phyloP scores from a whole-genome alignment of 2,888 invertebrate species.

The Cephus runcator region DNA sequence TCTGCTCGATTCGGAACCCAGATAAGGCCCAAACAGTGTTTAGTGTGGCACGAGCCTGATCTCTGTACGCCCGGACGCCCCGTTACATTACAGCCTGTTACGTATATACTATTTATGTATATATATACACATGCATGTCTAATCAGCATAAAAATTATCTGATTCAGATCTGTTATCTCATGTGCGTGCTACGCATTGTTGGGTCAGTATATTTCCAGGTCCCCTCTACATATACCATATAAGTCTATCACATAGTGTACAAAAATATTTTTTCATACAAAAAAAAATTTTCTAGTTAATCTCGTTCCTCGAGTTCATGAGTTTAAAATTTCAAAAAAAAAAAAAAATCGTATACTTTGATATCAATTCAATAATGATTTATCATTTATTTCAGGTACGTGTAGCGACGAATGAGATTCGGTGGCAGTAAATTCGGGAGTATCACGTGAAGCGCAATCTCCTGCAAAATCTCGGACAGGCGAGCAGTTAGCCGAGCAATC shows the following conservation, averaged over 20 bases:
- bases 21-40: neutral
- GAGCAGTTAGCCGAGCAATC: slow-evolving; percentile 63
- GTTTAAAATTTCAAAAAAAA: neutral
- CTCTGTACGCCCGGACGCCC: neutral
- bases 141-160: neutral
- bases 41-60: neutral
- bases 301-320: neutral
- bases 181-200: neutral
- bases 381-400: neutral
- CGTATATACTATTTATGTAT: neutral
- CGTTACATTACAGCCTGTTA: neutral
- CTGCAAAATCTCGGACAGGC: slow-evolving; percentile 61
- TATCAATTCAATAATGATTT: neutral
- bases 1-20: neutral
- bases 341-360: neutral
- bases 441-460: slow-evolving; percentile 50
- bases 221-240: neutral
- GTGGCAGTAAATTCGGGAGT: slow-evolving; percentile 43
- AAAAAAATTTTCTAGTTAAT: neutral
- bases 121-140: neutral
- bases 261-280: neutral
- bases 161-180: neutral
- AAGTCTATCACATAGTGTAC: neutral
- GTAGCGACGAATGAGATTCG: neutral
- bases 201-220: neutral